These are phyloP conservation scores for Cecropterus lyciades DNA, from an alignment of 1,140 invertebrate species.

Conservation along the genomic window DNA sequence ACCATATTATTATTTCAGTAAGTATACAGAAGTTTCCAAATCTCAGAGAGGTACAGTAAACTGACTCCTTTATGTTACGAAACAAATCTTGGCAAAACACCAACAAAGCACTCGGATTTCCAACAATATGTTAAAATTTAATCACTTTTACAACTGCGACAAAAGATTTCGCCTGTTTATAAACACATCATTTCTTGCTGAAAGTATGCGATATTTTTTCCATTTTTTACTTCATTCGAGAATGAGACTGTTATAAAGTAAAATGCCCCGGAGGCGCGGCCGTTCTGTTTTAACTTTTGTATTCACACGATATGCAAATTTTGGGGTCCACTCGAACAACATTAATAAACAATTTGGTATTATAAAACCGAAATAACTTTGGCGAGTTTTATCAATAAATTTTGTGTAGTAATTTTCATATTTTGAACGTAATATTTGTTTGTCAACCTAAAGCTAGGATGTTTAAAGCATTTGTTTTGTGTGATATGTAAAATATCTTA, in stretches of 20 bases:
- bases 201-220: slow-evolving; percentile 17
- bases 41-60: slow-evolving; percentile 22
- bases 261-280: slow-evolving; percentile 9
- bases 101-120: slow-evolving; percentile 25
- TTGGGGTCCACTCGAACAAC: slow-evolving; percentile 17
- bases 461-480: too few species aligned
- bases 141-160: slow-evolving; percentile 22
- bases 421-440: background rate
- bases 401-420: background rate
- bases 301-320: slow-evolving; percentile 20
- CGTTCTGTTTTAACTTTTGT: slow-evolving; percentile 26
- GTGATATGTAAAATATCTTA: too few species aligned
- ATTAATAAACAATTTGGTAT: slow-evolving; percentile 28
- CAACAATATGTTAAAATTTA: slow-evolving; percentile 28
- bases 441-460: background rate
- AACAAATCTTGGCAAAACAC: slow-evolving; percentile 31
- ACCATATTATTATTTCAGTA: background rate
- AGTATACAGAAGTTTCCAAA: background rate
- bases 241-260: slow-evolving; percentile 2
- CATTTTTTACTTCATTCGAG: slow-evolving; percentile 3
- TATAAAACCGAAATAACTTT: slow-evolving; percentile 16
- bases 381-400: slow-evolving; percentile 4
- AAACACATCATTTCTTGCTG: slow-evolving; percentile 4
- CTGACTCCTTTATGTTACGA: slow-evolving; percentile 19
- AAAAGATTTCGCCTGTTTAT: slow-evolving; percentile 16